These are phyloP conservation scores for Cepphus grylle DNA, from an alignment of 2,113 vertebrate genomes.

Conservation along the genomic window DNA sequence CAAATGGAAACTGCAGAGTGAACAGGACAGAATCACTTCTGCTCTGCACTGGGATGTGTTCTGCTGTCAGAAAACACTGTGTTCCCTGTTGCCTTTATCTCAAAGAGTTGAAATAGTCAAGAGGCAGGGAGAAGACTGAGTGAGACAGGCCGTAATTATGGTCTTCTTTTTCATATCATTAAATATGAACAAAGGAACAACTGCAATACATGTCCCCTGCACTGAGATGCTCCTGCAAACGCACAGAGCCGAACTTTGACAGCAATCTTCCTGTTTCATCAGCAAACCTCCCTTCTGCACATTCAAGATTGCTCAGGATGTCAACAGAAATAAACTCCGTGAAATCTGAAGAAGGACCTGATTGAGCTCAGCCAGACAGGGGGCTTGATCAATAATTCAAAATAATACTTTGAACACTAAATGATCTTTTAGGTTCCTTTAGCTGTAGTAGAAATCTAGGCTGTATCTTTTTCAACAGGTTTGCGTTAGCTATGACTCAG, in stretches of 20 bases:
- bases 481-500: background rate
- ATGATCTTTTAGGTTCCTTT: background rate
- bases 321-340: background rate
- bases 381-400: background rate
- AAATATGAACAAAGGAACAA: slow-evolving; percentile 33
- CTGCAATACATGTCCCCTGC: background rate
- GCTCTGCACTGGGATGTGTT: background rate
- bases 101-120: background rate
- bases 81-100: background rate
- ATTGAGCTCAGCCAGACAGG: background rate
- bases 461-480: background rate
- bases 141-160: slow-evolving; percentile 26
- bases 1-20: background rate
- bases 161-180: background rate
- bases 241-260: background rate
- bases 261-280: background rate
- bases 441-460: background rate
- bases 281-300: background rate
- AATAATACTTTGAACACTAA: background rate
- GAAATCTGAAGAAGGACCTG: background rate
- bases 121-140: background rate
- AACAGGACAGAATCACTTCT: background rate
- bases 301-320: background rate
- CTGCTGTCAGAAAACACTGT: background rate
- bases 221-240: background rate